Conservation (phyloP, 2,888 invertebrate genomes). For the Leucoptera coffeella region DNA sequence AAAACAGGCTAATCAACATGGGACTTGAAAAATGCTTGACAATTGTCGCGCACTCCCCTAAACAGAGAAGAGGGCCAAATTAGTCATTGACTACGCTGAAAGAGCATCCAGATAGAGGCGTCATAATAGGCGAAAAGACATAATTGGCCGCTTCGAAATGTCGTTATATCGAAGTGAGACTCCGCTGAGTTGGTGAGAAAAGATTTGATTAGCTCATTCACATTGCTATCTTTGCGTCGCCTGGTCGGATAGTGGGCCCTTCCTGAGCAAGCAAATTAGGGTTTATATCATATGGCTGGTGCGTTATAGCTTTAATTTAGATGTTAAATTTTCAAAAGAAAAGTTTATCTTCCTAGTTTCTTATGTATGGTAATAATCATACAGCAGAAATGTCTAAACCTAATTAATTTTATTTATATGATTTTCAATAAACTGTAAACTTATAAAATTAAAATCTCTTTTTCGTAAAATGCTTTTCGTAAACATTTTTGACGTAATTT, state of each 20-base stretch:
- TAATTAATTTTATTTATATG: background rate
- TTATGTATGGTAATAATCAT: no score
- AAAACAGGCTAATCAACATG: no score
- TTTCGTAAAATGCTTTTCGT: no score
- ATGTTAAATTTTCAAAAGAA: background rate
- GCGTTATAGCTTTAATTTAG: background rate
- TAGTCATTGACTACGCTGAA: background rate
- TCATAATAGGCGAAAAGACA: background rate
- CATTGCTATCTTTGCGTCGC: slow-evolving; percentile 40
- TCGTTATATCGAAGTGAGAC: slow-evolving; percentile 2
- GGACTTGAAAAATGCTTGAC: no score
- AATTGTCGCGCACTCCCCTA: no score
- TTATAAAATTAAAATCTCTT: no score
- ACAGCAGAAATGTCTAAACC: no score
- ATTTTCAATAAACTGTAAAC: no score
- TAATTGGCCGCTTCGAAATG: slow-evolving; percentile 3
- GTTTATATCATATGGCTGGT: background rate
- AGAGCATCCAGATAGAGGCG: background rate
- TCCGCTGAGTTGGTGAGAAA: slow-evolving; percentile 25
- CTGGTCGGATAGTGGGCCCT: slow-evolving; percentile 30
- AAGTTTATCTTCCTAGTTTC: background rate
- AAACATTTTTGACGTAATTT: no score
- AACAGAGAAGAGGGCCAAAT: background rate
- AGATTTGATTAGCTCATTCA: slow-evolving; percentile 53
- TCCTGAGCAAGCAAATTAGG: no score